Evolutionary conservation across 2,797 vertebrate species (phyloP).

Genomic region (Ammospiza maritima): DNA sequence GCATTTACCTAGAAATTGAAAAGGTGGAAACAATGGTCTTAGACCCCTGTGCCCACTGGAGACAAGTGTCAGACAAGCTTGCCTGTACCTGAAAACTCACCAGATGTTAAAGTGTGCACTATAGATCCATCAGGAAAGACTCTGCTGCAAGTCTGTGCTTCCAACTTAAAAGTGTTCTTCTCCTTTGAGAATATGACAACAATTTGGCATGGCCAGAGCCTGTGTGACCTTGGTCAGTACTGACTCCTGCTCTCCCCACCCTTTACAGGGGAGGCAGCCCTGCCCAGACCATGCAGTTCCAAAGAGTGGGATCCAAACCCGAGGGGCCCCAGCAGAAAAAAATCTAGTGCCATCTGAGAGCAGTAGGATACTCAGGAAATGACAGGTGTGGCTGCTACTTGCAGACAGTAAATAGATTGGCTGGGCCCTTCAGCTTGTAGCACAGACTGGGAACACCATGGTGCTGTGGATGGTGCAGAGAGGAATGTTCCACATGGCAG

Average conservation of each 20-base stretch:
- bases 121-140: not conserved
- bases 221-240: rapidly evolving
- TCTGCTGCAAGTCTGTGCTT: not conserved
- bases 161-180: not conserved
- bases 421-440: not conserved
- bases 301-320: not conserved
- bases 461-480: not conserved
- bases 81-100: not conserved
- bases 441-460: not conserved
- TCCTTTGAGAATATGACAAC: not conserved
- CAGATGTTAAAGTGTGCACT: not conserved
- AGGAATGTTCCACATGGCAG: not conserved
- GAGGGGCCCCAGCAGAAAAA: not conserved
- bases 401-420: not conserved
- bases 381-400: not conserved
- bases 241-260: not conserved
- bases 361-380: not conserved
- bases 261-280: not conserved
- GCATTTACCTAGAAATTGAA: slow-evolving; percentile 83
- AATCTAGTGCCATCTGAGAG: not conserved
- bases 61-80: not conserved
- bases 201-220: not conserved
- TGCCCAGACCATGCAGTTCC: rapidly evolving
- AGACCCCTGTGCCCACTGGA: not conserved
- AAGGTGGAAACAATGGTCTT: not conserved